Evolutionary conservation across 2,113 vertebrate species (phyloP).

Genomic region (Podarcis raffonei): DNA sequence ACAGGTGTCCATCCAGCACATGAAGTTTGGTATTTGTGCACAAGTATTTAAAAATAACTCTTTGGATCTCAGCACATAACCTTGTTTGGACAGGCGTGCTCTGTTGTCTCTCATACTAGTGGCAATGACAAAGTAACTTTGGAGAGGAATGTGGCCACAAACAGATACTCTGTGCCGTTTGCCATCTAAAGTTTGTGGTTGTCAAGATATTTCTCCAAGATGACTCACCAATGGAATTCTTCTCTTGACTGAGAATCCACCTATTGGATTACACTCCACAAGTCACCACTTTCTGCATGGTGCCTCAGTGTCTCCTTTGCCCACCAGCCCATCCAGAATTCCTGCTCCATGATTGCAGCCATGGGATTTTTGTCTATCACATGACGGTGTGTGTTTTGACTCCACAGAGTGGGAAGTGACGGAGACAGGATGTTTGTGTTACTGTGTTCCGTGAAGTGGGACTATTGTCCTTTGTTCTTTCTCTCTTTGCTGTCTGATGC

Average conservation of each 20-base stretch:
- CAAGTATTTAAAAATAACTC: constrained; percentile 26
- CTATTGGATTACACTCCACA: neutral
- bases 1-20: neutral
- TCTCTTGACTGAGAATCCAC: neutral
- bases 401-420: too few species aligned
- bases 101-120: neutral
- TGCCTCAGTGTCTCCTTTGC: neutral
- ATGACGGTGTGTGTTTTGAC: too few species aligned
- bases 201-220: neutral
- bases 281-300: neutral
- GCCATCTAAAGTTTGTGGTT: neutral
- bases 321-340: neutral
- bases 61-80: constrained; percentile 2
- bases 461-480: too few species aligned
- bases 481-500: too few species aligned
- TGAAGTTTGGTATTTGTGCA: constrained; percentile 61
- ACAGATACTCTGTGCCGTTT: neutral
- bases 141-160: neutral
- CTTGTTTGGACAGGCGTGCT: fast-evolving
- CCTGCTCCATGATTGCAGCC: too few species aligned
- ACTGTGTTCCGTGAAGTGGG: too few species aligned
- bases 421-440: too few species aligned
- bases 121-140: neutral
- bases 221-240: neutral
- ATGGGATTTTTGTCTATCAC: too few species aligned